Percentiles rank a stretch among this genome's conserved stretches.
These are phyloP conservation scores for Habrosyne pyritoides DNA, from an alignment of 2,888 invertebrate species.

Conservation along the genomic window DNA sequence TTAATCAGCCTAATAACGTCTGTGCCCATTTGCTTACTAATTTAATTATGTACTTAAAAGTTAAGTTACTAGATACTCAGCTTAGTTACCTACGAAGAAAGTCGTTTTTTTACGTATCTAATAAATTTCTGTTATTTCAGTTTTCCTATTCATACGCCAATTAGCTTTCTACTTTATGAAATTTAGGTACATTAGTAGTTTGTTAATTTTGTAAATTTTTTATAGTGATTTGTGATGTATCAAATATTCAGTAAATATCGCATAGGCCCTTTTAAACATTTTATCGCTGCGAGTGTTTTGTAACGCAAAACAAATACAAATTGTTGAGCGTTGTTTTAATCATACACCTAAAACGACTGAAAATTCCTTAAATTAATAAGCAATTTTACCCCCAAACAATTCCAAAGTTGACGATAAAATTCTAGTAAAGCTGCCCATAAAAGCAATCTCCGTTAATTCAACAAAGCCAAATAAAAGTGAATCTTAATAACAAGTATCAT, in stretches of 20 bases:
- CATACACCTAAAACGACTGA: neutral
- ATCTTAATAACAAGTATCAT: conserved; percentile 62
- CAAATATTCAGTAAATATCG: too few species aligned
- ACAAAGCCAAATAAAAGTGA: conserved; percentile 54
- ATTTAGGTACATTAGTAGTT: too few species aligned
- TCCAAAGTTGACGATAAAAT: conserved; percentile 32
- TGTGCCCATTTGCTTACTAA: neutral
- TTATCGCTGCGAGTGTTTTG: too few species aligned
- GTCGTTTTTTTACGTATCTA: too few species aligned
- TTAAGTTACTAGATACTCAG: neutral
- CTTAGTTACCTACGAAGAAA: neutral
- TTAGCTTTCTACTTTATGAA: too few species aligned
- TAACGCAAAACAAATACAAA: too few species aligned
- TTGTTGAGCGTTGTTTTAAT: too few species aligned
- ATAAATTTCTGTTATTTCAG: too few species aligned
- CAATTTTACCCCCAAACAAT: conserved; percentile 13
- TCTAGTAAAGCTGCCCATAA: conserved; percentile 34
- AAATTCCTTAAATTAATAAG: neutral
- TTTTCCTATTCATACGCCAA: too few species aligned
- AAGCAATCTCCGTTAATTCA: conserved; percentile 38
- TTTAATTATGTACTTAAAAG: neutral
- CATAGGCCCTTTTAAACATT: too few species aligned
- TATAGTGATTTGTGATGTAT: too few species aligned
- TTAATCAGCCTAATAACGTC: conserved; percentile 2
- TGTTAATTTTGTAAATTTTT: too few species aligned